Conservation (phyloP, 2,797 vertebrate genomes). For the Scomberomorus guttatus region DNA sequence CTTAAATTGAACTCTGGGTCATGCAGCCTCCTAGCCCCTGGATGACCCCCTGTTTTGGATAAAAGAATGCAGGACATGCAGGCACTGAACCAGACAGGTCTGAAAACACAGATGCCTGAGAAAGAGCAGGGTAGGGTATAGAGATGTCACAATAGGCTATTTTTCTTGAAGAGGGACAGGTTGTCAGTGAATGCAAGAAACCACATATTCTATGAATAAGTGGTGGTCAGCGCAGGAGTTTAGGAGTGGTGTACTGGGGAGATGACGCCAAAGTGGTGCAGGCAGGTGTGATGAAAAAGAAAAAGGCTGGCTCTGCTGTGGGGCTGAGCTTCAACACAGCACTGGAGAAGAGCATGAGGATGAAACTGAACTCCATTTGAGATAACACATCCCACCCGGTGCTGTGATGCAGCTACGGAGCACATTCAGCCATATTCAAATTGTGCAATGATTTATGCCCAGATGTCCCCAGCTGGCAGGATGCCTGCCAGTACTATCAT, state of each 20-base stretch:
- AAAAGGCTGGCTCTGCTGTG: conserved; percentile 15
- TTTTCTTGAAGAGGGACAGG: conserved; percentile 21
- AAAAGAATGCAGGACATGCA: not conserved
- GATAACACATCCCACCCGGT: conserved; percentile 47
- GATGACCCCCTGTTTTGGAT: not conserved
- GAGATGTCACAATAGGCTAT: conserved; percentile 19
- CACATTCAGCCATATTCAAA: conserved; percentile 57
- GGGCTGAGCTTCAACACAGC: conserved; percentile 33
- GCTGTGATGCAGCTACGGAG: conserved; percentile 39
- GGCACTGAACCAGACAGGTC: conserved; percentile 3
- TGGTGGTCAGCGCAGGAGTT: conserved; percentile 8
- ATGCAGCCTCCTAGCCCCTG: not conserved
- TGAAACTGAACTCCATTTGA: conserved; percentile 49
- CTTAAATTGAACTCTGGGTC: conserved; percentile 25
- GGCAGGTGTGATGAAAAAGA: conserved; percentile 25
- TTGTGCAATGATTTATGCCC: conserved; percentile 66
- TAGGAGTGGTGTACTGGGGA: conserved; percentile 1
- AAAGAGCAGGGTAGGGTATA: not conserved
- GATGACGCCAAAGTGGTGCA: conserved; percentile 17
- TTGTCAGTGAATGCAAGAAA: conserved; percentile 31
- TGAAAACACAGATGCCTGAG: not conserved
- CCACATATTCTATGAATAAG: conserved; percentile 24
- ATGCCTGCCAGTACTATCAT: conserved; percentile 54
- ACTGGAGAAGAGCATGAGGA: conserved; percentile 30
- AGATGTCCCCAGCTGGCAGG: conserved; percentile 56